Percentiles rank a stretch among this genome's conserved stretches.
These are phyloP conservation scores for Solenopsis fugax DNA, from an alignment of 1,140 invertebrate genomes.

Conservation along the genomic window DNA sequence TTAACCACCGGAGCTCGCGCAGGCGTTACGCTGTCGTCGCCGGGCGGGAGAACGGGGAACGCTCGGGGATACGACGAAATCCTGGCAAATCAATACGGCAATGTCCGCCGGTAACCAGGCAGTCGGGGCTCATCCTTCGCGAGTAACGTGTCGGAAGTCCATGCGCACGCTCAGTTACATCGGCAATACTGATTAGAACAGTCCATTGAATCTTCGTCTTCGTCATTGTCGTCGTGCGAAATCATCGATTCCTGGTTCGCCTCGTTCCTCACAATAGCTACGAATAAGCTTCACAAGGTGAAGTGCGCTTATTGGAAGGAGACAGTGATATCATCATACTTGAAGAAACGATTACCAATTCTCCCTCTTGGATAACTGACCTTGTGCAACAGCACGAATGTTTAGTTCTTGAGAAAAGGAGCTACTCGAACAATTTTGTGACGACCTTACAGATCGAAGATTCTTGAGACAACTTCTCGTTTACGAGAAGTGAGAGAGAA, in stretches of 20 bases:
- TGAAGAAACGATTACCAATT: slow-evolving; percentile 34
- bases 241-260: not conserved
- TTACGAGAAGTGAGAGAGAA: not conserved
- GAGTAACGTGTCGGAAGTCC: slow-evolving; percentile 65
- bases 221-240: slow-evolving; percentile 2
- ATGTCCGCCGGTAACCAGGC: slow-evolving; percentile 83
- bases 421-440: slow-evolving; percentile 24
- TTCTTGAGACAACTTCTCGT: not conserved
- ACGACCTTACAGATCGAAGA: not conserved
- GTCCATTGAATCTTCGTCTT: slow-evolving; percentile 47
- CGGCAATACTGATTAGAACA: slow-evolving; percentile 26
- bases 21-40: slow-evolving; percentile 56
- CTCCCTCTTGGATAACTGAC: slow-evolving; percentile 81
- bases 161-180: slow-evolving; percentile 43
- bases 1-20: slow-evolving; percentile 71
- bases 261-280: not conserved
- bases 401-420: not conserved
- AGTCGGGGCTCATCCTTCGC: slow-evolving; percentile 83
- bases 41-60: slow-evolving; percentile 21
- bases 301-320: slow-evolving; percentile 5
- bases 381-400: slow-evolving; percentile 82
- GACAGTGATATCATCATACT: not conserved
- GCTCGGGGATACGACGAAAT: slow-evolving; percentile 52
- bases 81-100: slow-evolving; percentile 85
- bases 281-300: not conserved